These are phyloP conservation scores for Dromas ardeola DNA, from an alignment of 2,113 vertebrate genomes.

Conservation along the genomic window DNA sequence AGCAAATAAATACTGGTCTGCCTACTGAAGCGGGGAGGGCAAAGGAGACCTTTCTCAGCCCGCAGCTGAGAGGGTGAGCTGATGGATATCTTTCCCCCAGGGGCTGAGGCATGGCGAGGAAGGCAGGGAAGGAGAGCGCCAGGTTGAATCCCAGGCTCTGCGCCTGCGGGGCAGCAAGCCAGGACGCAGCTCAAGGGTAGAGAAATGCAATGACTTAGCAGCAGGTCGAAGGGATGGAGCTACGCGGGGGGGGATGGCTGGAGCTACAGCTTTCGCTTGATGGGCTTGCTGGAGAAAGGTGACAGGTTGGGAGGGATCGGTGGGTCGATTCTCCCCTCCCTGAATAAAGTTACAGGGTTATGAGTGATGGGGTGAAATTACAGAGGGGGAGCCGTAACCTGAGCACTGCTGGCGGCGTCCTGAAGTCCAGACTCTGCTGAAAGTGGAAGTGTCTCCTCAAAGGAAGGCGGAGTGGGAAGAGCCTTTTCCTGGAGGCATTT, in stretches of 20 bases:
- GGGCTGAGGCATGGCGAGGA: neutral
- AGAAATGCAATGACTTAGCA: neutral
- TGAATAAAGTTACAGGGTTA: constrained; percentile 9
- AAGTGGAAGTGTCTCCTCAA: neutral
- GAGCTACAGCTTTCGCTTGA: neutral
- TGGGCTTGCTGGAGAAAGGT: neutral
- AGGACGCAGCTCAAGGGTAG: neutral
- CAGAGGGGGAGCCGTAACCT: constrained; percentile 28
- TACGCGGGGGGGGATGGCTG: rapidly evolving
- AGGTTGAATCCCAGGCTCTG: neutral
- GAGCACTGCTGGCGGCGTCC: neutral
- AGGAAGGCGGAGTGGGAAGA: neutral
- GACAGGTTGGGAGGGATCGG: neutral
- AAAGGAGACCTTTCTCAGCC: neutral
- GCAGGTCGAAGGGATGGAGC: neutral
- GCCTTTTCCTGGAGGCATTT: neutral
- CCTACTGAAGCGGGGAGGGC: neutral
- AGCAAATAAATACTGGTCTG: neutral
- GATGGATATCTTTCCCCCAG: neutral
- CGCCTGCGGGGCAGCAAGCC: neutral
- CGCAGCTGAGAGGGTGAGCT: neutral
- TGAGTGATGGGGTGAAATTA: constrained; percentile 36
- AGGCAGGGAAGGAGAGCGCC: neutral
- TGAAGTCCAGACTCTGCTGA: neutral
- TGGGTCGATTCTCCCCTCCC: neutral